These are phyloP conservation scores for Ophioninae sp. DNA, from an alignment of 2,888 invertebrate species.

Conservation along the genomic window DNA sequence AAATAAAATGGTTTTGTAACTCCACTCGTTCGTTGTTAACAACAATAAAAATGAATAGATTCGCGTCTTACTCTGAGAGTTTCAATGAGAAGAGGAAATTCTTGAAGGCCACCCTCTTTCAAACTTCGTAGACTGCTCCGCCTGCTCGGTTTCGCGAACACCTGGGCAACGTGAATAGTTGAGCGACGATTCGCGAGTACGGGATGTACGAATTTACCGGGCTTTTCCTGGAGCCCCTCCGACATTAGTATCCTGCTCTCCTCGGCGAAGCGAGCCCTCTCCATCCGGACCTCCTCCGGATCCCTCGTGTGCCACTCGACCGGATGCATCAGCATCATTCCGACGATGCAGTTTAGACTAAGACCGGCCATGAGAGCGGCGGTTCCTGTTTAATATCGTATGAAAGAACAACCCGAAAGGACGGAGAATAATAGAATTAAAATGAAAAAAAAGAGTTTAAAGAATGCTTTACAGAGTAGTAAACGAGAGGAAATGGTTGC, in stretches of 20 bases:
- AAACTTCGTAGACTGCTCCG: constrained; percentile 77
- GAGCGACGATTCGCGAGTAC: constrained; percentile 68
- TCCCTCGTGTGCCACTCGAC: constrained; percentile 85
- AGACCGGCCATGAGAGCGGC: constrained; percentile 86
- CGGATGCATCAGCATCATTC: constrained; percentile 88
- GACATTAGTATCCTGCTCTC: constrained; percentile 65
- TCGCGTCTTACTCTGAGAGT: constrained; percentile 66
- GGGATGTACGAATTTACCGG: constrained; percentile 62
- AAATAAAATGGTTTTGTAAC: constrained; percentile 13
- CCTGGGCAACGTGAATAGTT: constrained; percentile 70
- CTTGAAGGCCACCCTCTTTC: constrained; percentile 67
- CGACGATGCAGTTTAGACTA: constrained; percentile 86
- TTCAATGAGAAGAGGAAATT: constrained; percentile 69
- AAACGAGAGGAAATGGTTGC: neutral
- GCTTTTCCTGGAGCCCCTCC: constrained; percentile 57
- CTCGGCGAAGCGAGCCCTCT: constrained; percentile 64
- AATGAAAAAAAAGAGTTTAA: constrained; percentile 11
- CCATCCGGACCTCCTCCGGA: constrained; percentile 67
- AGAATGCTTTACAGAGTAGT: neutral
- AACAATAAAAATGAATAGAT: constrained; percentile 23
- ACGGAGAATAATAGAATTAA: constrained; percentile 21
- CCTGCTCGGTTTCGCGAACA: constrained; percentile 65
- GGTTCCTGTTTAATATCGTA: constrained; percentile 79
- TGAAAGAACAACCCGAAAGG: constrained; percentile 32
- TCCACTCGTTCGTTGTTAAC: constrained; percentile 14